A percentile compares a stretch with the other conserved stretches of the same genome.
These are phyloP conservation scores for Geophilus truncorum DNA, from an alignment of 2,888 invertebrate species.

Conservation along the genomic window DNA sequence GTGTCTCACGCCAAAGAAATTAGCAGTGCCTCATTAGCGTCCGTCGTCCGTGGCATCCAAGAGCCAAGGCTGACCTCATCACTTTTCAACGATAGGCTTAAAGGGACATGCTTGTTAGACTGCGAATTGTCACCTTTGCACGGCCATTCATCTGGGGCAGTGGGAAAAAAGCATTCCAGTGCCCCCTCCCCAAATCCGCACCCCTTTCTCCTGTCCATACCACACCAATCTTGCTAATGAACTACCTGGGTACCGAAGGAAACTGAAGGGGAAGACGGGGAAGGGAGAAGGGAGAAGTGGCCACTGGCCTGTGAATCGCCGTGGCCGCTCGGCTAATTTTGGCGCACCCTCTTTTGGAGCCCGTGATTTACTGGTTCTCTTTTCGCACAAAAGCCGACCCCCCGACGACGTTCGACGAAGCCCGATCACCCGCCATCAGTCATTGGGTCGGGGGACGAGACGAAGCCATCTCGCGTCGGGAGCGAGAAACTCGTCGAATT, in stretches of 20 bases:
- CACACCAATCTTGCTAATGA: conserved; percentile 12
- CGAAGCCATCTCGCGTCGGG: background rate
- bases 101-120: background rate
- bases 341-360: background rate
- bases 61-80: background rate
- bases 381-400: background rate
- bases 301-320: conserved; percentile 4
- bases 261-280: background rate
- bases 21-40: conserved; percentile 3
- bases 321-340: conserved; percentile 10
- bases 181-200: background rate
- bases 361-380: conserved; percentile 3
- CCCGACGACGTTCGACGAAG: background rate
- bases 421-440: background rate
- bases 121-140: conserved; percentile 11
- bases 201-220: conserved; percentile 10
- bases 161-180: conserved; percentile 1
- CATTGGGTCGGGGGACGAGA: background rate
- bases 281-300: background rate
- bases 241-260: background rate
- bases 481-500: background rate
- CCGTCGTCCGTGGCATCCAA: background rate
- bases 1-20: conserved; percentile 2
- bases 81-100: background rate
- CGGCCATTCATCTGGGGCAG: background rate